Conservation (phyloP, 2,888 invertebrate species). For the Agrochola macilenta region DNA sequence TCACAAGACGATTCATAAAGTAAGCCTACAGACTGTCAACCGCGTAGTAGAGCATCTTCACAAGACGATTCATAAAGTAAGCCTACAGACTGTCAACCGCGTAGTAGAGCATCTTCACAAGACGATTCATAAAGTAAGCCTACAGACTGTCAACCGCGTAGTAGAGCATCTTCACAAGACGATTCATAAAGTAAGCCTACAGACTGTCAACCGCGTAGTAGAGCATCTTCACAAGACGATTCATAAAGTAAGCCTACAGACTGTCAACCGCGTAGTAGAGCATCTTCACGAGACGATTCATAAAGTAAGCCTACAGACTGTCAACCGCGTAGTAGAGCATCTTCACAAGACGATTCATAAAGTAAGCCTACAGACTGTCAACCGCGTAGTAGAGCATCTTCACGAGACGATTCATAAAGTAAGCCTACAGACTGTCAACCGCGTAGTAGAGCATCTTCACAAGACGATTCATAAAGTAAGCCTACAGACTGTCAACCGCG, state of each 20-base stretch:
- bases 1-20: too few species aligned
- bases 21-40: too few species aligned
- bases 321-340: conserved; percentile 24
- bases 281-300: conserved; percentile 53
- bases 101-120: conserved; percentile 45
- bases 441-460: conserved; percentile 42
- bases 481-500: conserved; percentile 12
- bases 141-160: conserved; percentile 7
- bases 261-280: conserved; percentile 8
- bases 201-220: conserved; percentile 1
- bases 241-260: conserved; percentile 29
- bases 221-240: conserved; percentile 52
- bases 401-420: conserved; percentile 46
- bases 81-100: conserved; percentile 8
- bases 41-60: conserved; percentile 38
- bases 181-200: conserved; percentile 36
- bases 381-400: conserved; percentile 30
- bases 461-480: conserved; percentile 39
- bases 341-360: conserved; percentile 50
- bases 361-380: conserved; percentile 23
- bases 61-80: conserved; percentile 42
- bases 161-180: conserved; percentile 47
- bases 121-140: conserved; percentile 37
- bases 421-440: conserved; percentile 12
- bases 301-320: conserved; percentile 12